Conservation (phyloP, 2,888 invertebrate genomes). For the Stratiomys singularior region DNA sequence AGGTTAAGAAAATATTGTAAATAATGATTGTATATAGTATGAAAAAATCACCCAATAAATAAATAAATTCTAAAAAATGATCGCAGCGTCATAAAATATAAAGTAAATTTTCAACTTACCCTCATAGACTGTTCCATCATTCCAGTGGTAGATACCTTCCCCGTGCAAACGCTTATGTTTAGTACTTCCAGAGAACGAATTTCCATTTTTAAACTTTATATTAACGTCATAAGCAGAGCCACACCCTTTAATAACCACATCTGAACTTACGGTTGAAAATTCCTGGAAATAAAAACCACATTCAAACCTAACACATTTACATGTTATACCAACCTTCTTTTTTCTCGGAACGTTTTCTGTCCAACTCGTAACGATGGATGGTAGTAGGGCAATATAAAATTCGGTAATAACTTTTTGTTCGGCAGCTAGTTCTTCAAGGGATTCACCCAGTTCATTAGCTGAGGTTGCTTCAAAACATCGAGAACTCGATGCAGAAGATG, state of each 20-base stretch:
- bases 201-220: conserved; percentile 46
- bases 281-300: neutral
- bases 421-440: conserved; percentile 6
- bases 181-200: conserved; percentile 40
- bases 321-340: neutral
- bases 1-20: no score
- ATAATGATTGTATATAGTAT: no score
- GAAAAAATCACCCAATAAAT: no score
- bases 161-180: conserved; percentile 38
- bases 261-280: conserved; percentile 4
- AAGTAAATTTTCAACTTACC: no score
- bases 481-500: no score
- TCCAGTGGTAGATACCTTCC: conserved; percentile 38
- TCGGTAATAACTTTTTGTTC: conserved; percentile 27
- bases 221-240: neutral
- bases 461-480: no score
- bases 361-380: conserved; percentile 36
- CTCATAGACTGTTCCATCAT: conserved; percentile 36
- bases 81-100: no score
- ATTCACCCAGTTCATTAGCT: no score
- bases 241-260: neutral
- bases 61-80: no score
- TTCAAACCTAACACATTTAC: neutral
- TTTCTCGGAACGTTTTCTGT: neutral
- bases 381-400: conserved; percentile 34